Evolutionary conservation across 1,140 invertebrate species (phyloP).

Genomic region (Drosophila truncata): DNA sequence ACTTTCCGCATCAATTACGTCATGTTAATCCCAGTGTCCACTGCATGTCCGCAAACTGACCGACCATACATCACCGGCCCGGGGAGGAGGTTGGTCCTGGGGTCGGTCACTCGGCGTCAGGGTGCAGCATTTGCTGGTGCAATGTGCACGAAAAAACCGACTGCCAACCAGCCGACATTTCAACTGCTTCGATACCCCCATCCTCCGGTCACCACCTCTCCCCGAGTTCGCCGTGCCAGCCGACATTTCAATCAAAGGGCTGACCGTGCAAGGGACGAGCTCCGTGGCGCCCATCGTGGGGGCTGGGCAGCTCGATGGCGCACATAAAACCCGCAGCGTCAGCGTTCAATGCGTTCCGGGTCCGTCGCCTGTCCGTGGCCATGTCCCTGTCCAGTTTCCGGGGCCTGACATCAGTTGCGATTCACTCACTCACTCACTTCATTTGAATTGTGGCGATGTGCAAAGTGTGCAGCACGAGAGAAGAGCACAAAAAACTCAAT

Average conservation of each 20-base stretch:
- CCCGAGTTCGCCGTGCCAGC: constrained; percentile 53
- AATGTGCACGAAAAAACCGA: constrained; percentile 73
- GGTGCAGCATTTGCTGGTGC: constrained; percentile 64
- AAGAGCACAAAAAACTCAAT: constrained; percentile 67
- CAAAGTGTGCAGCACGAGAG: constrained; percentile 40
- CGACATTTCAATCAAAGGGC: constrained; percentile 78
- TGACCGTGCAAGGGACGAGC: constrained; percentile 22
- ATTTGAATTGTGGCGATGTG: constrained; percentile 51
- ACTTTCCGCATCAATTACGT: constrained; percentile 84
- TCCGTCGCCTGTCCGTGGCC: constrained; percentile 59
- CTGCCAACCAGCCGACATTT: constrained; percentile 60
- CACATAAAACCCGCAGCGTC: constrained; percentile 75
- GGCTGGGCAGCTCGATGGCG: constrained; percentile 56
- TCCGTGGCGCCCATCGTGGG: constrained; percentile 13
- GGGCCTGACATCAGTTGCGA: constrained; percentile 37
- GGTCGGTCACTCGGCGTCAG: constrained; percentile 8
- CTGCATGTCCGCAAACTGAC: constrained; percentile 84
- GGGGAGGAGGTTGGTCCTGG: constrained; percentile 1
- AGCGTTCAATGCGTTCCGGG: constrained; percentile 79
- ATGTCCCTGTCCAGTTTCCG: constrained; percentile 35
- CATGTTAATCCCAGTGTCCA: constrained; percentile 84
- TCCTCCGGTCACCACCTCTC: constrained; percentile 1
- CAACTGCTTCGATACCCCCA: constrained; percentile 61
- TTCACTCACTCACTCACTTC: constrained; percentile 52
- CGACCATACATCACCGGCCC: constrained; percentile 79